Conservation (phyloP, 2,113 vertebrate species). For the Pantherophis guttatus region DNA sequence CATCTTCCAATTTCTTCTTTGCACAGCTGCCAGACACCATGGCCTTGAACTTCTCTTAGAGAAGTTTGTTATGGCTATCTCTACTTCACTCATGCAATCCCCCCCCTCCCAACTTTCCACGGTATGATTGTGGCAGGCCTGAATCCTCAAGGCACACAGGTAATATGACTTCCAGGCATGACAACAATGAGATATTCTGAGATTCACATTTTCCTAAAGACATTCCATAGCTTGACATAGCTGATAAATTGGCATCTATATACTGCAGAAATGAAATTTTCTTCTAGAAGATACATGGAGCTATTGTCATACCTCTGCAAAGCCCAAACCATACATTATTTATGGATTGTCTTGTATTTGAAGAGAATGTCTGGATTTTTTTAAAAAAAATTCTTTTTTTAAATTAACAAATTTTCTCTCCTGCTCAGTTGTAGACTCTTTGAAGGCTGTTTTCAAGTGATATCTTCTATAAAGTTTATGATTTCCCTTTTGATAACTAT, state of each 20-base stretch:
- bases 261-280: neutral
- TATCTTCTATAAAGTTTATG: conserved; percentile 26
- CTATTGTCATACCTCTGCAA: neutral
- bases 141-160: no score
- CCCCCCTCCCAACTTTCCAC: no score
- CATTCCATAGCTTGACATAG: neutral
- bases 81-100: no score
- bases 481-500: conserved; percentile 34
- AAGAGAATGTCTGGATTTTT: neutral
- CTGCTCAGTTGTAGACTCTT: neutral
- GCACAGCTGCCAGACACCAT: no score
- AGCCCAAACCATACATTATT: neutral
- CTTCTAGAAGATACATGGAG: neutral
- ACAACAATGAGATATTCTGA: neutral
- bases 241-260: neutral
- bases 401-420: neutral
- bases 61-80: no score
- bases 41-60: no score
- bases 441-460: neutral
- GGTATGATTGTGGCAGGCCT: no score
- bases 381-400: neutral
- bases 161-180: neutral
- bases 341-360: neutral
- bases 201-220: neutral
- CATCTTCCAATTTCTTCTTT: no score